Base-by-base conservation (phyloP, 2,113 vertebrate genomes). In the Synchiropus splendidus region DNA sequence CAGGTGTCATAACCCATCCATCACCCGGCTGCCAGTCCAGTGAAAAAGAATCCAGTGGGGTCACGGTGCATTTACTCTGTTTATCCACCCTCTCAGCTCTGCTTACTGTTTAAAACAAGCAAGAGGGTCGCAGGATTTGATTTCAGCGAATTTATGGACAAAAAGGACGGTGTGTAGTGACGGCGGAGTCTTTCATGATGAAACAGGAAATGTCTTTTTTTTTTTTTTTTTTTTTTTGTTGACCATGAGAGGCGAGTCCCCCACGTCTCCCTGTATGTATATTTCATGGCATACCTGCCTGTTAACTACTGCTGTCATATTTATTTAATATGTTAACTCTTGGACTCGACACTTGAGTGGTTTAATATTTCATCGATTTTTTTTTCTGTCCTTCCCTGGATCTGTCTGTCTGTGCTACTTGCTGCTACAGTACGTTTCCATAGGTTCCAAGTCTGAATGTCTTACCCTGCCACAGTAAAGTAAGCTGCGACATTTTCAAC, bases 1-100 rank as follows among this genome's bases (percentile, higher is more conserved):
- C 58, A 66, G 67, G 74, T 71, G 76, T 72, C 79, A 72, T 57
- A 66, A 67, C 54, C 74, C 70, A 77, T 77, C 76, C 63, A 69
- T 76, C 74, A 74, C 39, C 47, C 42, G 6, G 58, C 63, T 58
- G 60, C 55, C 21, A 41, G 62, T 43, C 58, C 58, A 54, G 45
- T 61, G 59, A 61, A 70, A 58, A 67, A 44, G 48, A 41, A 53
- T 62, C 61, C 44, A 39, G 12, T 50, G 39, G 77, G 74, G 61
- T 67, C 66, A 65, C 30, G 66, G 48, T 55, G 55, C 55, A 62
- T 64, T 74, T 51, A 54, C 45, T 55, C 45, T 45, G 51, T 70
- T 67, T 70, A 61, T 49, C 47, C 42, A 34, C 41, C 30, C n/a
- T 18, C 53, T 35, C 61, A 39, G 33, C 45, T 53, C 34, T 18